Evolutionary conservation across 2,888 invertebrate species (phyloP).

Genomic region (Chrysodeixis includens): DNA sequence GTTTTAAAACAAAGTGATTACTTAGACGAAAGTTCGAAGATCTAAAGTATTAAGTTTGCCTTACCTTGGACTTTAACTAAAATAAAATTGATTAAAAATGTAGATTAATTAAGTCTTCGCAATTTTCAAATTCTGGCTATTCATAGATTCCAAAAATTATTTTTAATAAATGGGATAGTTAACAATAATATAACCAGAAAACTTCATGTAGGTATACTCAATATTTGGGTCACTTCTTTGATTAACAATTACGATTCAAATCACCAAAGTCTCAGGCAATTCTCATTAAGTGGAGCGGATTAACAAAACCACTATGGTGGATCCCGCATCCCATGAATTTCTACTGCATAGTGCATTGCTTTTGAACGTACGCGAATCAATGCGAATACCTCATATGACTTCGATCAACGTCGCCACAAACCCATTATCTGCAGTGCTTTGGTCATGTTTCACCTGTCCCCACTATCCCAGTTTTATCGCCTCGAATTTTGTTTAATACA

Average conservation of each 20-base stretch:
- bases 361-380: background rate
- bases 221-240: too few relatives aligned
- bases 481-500: conserved; percentile 1
- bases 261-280: too few relatives aligned
- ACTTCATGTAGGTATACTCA: too few relatives aligned
- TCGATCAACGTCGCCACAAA: conserved; percentile 17
- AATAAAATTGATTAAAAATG: too few relatives aligned
- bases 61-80: too few relatives aligned
- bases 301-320: background rate
- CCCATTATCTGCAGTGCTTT: conserved; percentile 18
- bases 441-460: conserved; percentile 6
- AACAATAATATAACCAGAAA: too few relatives aligned
- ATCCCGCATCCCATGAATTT: background rate
- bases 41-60: background rate
- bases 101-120: too few relatives aligned
- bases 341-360: background rate
- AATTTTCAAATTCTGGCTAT: too few relatives aligned
- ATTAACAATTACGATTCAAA: too few relatives aligned
- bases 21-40: background rate
- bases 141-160: too few relatives aligned
- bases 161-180: too few relatives aligned
- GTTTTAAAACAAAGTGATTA: conserved; percentile 6
- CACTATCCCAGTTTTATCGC: conserved; percentile 4
- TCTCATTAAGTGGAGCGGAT: background rate
- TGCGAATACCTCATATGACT: conserved; percentile 8